These are phyloP conservation scores for Sericinus montela DNA, from an alignment of 2,888 invertebrate genomes.

Conservation along the genomic window DNA sequence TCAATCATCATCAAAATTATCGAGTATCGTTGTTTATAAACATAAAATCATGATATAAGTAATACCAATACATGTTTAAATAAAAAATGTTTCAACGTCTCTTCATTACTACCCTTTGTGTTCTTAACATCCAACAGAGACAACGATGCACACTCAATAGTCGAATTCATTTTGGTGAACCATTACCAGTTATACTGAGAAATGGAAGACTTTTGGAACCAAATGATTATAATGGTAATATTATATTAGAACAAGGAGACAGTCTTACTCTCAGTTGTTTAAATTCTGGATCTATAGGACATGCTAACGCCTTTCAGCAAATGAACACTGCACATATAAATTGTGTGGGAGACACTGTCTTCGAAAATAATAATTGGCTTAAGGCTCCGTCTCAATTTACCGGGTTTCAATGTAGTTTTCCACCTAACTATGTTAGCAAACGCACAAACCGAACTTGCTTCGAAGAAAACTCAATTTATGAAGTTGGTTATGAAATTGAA, in stretches of 20 bases:
- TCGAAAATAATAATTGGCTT: conserved; percentile 55
- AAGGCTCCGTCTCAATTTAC: conserved; percentile 41
- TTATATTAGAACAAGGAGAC: conserved; percentile 49
- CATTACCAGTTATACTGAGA: conserved; percentile 53
- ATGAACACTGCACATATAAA: conserved; percentile 41
- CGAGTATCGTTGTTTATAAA: conserved; percentile 8
- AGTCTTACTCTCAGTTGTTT: conserved; percentile 53
- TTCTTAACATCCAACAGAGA: conserved; percentile 40
- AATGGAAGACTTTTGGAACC: conserved; percentile 55
- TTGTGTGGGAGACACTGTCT: conserved; percentile 49
- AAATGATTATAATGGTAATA: conserved; percentile 46
- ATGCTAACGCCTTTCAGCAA: conserved; percentile 38
- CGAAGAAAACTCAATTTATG: conserved; percentile 43
- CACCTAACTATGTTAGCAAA: conserved; percentile 46
- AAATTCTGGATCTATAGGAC: conserved; percentile 39
- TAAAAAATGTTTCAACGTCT: conserved; percentile 40
- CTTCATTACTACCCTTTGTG: conserved; percentile 49
- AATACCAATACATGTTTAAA: background rate
- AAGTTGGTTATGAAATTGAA: conserved; percentile 59
- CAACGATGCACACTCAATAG: conserved; percentile 49
- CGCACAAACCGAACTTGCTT: conserved; percentile 52
- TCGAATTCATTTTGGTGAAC: conserved; percentile 51
- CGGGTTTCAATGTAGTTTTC: conserved; percentile 40
- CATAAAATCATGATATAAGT: conserved; percentile 2
- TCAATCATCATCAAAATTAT: conserved; percentile 9